phyloP scores from a whole-genome alignment of 2,113 vertebrate genomes.

The Naja naja region DNA sequence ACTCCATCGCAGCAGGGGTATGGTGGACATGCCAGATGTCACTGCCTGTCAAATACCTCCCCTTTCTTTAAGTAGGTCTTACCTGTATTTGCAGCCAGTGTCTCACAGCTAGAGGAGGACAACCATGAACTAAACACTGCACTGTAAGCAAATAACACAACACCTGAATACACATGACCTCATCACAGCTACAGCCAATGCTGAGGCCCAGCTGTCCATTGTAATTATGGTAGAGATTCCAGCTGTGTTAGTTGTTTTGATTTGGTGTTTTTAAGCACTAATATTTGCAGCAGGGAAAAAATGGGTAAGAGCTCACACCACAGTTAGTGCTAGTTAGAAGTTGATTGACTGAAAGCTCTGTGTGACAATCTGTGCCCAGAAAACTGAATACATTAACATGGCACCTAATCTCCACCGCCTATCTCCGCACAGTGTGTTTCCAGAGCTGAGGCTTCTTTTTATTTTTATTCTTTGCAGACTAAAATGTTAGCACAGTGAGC shows the following conservation, averaged over 20 bases:
- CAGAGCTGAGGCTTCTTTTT: not conserved
- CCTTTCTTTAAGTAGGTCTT: not conserved
- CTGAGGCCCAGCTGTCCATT: not conserved
- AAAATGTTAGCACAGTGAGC: not conserved
- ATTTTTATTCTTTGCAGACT: not conserved
- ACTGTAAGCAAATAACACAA: not conserved
- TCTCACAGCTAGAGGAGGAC: not conserved
- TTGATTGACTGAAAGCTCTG: conserved; percentile 4
- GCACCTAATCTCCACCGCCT: not conserved
- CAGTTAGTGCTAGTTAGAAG: not conserved
- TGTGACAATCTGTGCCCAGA: not conserved
- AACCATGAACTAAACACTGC: not conserved
- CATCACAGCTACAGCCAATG: not conserved
- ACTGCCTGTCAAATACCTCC: not conserved
- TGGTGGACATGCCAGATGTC: not conserved
- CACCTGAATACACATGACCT: not conserved
- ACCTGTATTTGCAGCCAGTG: not conserved
- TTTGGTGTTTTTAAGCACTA: not conserved
- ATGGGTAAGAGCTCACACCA: not conserved
- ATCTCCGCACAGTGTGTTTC: not conserved
- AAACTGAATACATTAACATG: conserved; percentile 19
- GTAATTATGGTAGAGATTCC: not conserved
- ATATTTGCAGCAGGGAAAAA: conserved; percentile 7
- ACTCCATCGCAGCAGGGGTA: not conserved
- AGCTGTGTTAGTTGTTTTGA: conserved; percentile 8